phyloP scores from a whole-genome alignment of 2,888 invertebrate species.

The Camponotus fellah region DNA sequence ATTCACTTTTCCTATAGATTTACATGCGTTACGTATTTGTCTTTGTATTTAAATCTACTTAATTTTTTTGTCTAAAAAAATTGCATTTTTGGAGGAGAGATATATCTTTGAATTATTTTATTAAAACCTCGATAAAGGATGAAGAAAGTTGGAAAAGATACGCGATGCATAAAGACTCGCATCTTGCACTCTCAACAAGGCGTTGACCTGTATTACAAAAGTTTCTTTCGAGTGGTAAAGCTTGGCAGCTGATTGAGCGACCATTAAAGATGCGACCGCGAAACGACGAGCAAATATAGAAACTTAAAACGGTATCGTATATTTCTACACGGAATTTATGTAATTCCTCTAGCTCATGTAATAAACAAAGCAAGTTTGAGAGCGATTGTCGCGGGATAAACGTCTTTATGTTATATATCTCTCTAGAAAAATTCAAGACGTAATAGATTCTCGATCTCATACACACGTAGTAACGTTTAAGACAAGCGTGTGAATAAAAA shows the following conservation, averaged over 20 bases:
- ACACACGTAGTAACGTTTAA: not conserved
- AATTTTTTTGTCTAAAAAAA: not conserved
- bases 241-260: conserved; percentile 45
- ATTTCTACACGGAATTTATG: not conserved
- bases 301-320: not conserved
- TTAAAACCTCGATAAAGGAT: not conserved
- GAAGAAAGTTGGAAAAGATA: not conserved
- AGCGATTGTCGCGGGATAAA: not conserved
- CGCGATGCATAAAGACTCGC: not conserved
- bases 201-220: conserved; percentile 50
- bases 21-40: not conserved
- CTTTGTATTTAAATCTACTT: not conserved
- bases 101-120: not conserved
- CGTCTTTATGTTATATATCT: not conserved
- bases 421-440: not conserved
- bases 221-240: conserved; percentile 49
- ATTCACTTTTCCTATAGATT: not conserved
- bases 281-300: conserved; percentile 37
- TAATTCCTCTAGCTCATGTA: not conserved
- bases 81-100: not conserved
- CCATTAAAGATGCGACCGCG: conserved; percentile 34
- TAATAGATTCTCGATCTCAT: not conserved
- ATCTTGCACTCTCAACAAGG: conserved; percentile 20
- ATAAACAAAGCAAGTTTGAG: not conserved
- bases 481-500: not conserved